These are phyloP conservation scores for Drosophila auraria DNA, from an alignment of 1,140 invertebrate species.

Conservation along the genomic window DNA sequence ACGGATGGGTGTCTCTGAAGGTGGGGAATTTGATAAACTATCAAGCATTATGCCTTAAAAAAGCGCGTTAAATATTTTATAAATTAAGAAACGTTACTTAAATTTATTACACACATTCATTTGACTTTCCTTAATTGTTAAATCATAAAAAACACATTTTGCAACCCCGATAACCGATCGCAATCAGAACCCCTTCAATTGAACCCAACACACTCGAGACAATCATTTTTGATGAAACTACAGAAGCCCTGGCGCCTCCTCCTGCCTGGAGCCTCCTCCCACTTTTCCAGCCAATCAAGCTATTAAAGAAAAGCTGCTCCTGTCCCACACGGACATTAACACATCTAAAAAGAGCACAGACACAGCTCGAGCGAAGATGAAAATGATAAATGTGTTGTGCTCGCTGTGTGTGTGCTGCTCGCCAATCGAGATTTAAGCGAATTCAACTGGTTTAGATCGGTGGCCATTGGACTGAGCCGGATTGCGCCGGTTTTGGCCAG, in stretches of 20 bases:
- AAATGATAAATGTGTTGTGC: constrained; percentile 27
- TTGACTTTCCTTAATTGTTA: constrained; percentile 34
- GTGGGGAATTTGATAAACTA: constrained; percentile 13
- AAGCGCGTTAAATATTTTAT: not conserved
- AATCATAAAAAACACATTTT: constrained; percentile 48
- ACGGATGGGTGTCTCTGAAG: not conserved
- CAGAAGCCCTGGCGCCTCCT: constrained; percentile 38
- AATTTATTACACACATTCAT: constrained; percentile 37
- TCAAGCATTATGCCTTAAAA: constrained; percentile 3
- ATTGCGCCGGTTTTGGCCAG: constrained; percentile 74
- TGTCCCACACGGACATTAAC: constrained; percentile 28
- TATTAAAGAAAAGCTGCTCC: constrained; percentile 52
- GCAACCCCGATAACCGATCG: constrained; percentile 31
- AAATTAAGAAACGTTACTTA: not conserved
- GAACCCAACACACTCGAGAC: constrained; percentile 25
- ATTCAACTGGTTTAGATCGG: constrained; percentile 80
- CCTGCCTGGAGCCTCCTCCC: constrained; percentile 20
- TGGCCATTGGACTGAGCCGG: constrained; percentile 56
- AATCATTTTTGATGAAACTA: constrained; percentile 37
- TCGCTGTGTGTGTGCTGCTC: not conserved
- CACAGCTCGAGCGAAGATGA: constrained; percentile 32
- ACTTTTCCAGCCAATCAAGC: constrained; percentile 51
- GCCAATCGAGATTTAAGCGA: constrained; percentile 69
- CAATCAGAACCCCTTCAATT: constrained; percentile 47
- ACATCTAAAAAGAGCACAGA: constrained; percentile 1